phyloP scores from a whole-genome alignment of 2,113 vertebrate genomes.

The Heteronetta atricapilla region DNA sequence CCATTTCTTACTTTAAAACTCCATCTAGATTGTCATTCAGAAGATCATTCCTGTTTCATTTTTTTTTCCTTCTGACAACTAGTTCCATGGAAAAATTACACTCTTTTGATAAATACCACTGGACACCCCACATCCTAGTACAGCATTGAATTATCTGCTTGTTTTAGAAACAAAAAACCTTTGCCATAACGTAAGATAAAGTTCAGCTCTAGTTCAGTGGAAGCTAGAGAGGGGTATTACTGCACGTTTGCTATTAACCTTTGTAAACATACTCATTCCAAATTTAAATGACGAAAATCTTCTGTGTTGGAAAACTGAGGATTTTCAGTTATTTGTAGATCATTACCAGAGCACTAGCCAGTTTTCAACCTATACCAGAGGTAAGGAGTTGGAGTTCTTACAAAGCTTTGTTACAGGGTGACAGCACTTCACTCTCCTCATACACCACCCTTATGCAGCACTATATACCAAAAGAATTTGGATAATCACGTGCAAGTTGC shows the following conservation, averaged over 20 bases:
- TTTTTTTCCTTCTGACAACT: neutral
- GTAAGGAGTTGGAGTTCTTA: neutral
- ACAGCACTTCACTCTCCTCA: neutral
- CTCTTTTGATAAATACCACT: neutral
- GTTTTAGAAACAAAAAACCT: neutral
- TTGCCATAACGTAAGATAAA: neutral
- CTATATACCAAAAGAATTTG: neutral
- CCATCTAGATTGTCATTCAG: neutral
- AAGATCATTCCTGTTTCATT: neutral
- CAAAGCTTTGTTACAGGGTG: neutral
- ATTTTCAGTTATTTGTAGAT: neutral
- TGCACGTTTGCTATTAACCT: neutral
- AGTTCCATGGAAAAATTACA: neutral
- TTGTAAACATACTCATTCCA: neutral
- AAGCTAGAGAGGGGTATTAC: neutral
- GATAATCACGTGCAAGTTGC: neutral
- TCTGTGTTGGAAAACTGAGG: neutral
- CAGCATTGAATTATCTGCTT: neutral
- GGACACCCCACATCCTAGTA: neutral
- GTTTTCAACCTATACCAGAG: neutral
- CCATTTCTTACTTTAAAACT: neutral
- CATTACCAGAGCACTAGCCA: neutral
- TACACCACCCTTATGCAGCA: neutral
- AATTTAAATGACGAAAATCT: neutral
- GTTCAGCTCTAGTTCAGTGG: neutral